Evolutionary conservation across 2,113 vertebrate genomes (phyloP).

Genomic region (Saguinus imperator): DNA sequence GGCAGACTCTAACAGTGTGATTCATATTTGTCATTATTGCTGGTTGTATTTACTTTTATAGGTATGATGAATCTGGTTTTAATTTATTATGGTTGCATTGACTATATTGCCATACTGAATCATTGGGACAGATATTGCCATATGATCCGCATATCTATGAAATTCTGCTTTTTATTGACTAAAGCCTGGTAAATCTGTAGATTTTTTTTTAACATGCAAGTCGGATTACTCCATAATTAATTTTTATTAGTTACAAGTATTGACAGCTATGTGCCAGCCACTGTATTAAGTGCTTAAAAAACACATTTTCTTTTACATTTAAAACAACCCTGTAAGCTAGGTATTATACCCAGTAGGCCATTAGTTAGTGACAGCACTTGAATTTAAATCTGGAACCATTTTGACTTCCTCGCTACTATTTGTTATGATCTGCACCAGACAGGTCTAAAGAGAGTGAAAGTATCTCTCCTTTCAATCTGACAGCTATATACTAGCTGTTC

Average conservation of each 20-base stretch:
- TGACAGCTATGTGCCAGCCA: neutral
- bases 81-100: constrained; percentile 62
- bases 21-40: constrained; percentile 73
- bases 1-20: constrained; percentile 44
- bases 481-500: neutral
- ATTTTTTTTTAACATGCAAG: constrained; percentile 19
- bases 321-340: neutral
- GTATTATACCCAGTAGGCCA: neutral
- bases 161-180: constrained; percentile 39
- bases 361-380: neutral
- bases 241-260: constrained; percentile 56
- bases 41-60: constrained; percentile 70
- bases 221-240: constrained; percentile 50
- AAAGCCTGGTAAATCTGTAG: neutral
- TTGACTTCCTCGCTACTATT: neutral
- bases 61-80: constrained; percentile 60
- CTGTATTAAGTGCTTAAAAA: constrained; percentile 35
- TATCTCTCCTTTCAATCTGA: neutral
- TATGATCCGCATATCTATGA: constrained; percentile 35
- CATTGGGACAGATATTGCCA: constrained; percentile 51
- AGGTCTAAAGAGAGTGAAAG: neutral
- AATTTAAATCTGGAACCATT: neutral
- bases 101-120: constrained; percentile 61
- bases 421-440: neutral
- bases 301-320: constrained; percentile 14